Percentiles rank a stretch among this genome's conserved stretches.
Evolutionary conservation across 2,888 invertebrate genomes (phyloP).

Genomic region (Matsumyia berberina): DNA sequence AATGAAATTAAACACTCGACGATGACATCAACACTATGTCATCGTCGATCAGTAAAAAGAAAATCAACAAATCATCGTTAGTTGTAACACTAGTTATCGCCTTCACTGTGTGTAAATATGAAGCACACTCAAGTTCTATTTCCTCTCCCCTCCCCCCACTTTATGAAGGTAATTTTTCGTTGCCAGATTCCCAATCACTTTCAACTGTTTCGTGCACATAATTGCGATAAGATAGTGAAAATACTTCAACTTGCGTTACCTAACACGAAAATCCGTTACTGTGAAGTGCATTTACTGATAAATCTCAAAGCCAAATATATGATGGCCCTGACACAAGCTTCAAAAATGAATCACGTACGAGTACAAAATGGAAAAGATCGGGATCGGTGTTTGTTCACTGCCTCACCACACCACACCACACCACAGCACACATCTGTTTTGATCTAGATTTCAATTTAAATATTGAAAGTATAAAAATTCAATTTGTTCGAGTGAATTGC

Average conservation of each 20-base stretch:
- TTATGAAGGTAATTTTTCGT: conserved; percentile 2
- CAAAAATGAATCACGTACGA: conserved; percentile 63
- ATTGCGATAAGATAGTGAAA: conserved; percentile 48
- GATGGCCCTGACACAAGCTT: not conserved
- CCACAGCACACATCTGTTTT: conserved; percentile 23
- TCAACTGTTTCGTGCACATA: conserved; percentile 13
- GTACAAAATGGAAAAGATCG: conserved; percentile 40
- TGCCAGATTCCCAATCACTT: conserved; percentile 13
- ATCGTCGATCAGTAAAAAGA: conserved; percentile 9
- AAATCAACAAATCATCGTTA: conserved; percentile 5
- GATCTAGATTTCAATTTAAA: conserved; percentile 68
- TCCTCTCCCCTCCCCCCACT: conserved; percentile 1
- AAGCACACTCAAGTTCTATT: conserved; percentile 24
- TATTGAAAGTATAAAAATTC: conserved; percentile 50
- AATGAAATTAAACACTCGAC: not conserved
- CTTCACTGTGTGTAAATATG: conserved; percentile 7
- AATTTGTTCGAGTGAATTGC: conserved; percentile 55
- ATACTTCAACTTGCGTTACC: conserved; percentile 6
- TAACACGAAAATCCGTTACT: conserved; percentile 18
- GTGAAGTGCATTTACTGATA: conserved; percentile 30
- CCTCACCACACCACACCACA: not conserved
- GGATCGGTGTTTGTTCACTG: not conserved
- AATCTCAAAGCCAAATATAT: not conserved
- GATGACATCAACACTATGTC: conserved; percentile 40
- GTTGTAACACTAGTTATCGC: conserved; percentile 29